Evolutionary conservation across 2,888 invertebrate species (phyloP).

Genomic region (Lagria hirta): DNA sequence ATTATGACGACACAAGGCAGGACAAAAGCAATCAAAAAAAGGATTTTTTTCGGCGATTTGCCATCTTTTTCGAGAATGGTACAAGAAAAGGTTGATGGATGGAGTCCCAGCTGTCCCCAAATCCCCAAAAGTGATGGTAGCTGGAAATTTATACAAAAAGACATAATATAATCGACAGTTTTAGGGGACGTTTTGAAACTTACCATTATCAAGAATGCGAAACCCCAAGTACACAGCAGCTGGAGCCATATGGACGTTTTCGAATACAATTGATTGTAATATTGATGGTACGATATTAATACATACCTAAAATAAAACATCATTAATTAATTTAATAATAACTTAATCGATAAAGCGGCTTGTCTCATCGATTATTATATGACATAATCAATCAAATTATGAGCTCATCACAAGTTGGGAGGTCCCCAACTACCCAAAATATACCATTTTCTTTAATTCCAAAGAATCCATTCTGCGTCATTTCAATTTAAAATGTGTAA

Average conservation of each 20-base stretch:
- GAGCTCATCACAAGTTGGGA: too few relatives aligned
- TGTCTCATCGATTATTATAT: too few relatives aligned
- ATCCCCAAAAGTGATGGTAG: slow-evolving; percentile 77
- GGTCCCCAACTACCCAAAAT: too few relatives aligned
- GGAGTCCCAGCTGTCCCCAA: slow-evolving; percentile 84
- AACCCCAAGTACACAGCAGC: slow-evolving; percentile 76
- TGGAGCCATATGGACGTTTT: slow-evolving; percentile 73
- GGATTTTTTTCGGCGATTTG: slow-evolving; percentile 78
- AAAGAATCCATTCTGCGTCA: too few relatives aligned
- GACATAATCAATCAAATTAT: too few relatives aligned
- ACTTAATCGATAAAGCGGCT: too few relatives aligned
- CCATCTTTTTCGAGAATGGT: slow-evolving; percentile 80
- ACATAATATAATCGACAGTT: slow-evolving; percentile 1
- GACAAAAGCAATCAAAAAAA: slow-evolving; percentile 81
- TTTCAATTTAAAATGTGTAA: too few relatives aligned
- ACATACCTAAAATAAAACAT: slow-evolving; percentile 68
- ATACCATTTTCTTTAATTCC: too few relatives aligned
- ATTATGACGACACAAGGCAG: slow-evolving; percentile 84
- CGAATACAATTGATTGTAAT: slow-evolving; percentile 78
- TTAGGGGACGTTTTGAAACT: slow-evolving; percentile 39
- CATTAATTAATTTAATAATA: slow-evolving; percentile 14
- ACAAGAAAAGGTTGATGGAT: slow-evolving; percentile 81
- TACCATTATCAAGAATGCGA: slow-evolving; percentile 73
- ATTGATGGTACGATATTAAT: slow-evolving; percentile 77
- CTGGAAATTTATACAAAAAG: slow-evolving; percentile 49